These are phyloP conservation scores for Xestia ashworthii DNA, from an alignment of 2,888 invertebrate species.

Conservation along the genomic window DNA sequence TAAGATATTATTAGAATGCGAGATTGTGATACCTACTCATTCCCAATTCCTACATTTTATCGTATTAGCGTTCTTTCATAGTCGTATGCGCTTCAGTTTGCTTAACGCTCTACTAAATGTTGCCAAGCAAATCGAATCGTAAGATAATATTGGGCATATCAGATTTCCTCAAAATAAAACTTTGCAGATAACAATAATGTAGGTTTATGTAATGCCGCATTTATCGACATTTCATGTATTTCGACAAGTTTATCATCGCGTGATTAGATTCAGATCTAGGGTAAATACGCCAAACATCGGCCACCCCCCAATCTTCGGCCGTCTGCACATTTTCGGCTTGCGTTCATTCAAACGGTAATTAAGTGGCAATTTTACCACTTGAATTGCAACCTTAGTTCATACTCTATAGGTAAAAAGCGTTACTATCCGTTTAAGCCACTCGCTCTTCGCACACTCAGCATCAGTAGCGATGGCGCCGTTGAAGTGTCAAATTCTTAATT, in stretches of 20 bases:
- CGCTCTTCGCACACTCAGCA: too few species aligned
- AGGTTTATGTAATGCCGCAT: slow-evolving; percentile 1
- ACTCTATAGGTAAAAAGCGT: too few species aligned
- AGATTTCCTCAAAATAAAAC: slow-evolving; percentile 34
- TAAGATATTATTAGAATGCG: slow-evolving; percentile 33
- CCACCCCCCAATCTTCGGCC: too few species aligned
- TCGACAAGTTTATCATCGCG: slow-evolving; percentile 23
- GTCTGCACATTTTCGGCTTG: too few species aligned
- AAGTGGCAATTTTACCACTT: too few species aligned
- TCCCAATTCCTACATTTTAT: slow-evolving; percentile 7
- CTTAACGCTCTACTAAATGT: slow-evolving; percentile 31
- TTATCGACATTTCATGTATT: slow-evolving; percentile 13
- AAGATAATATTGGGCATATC: slow-evolving; percentile 34
- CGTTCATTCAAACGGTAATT: too few species aligned
- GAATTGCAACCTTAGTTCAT: too few species aligned
- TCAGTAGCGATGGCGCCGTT: too few species aligned
- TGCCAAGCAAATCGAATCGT: slow-evolving; percentile 41
- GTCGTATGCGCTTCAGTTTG: slow-evolving; percentile 13
- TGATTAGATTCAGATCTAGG: slow-evolving; percentile 37
- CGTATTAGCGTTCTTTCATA: slow-evolving; percentile 8
- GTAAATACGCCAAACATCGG: too few species aligned
- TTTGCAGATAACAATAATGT: slow-evolving; percentile 40
- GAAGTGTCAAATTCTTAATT: too few species aligned
- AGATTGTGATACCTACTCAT: slow-evolving; percentile 16
- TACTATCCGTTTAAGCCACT: too few species aligned